A percentile compares a stretch with the other conserved stretches of the same genome.
These are phyloP conservation scores for Drosophila neonasuta DNA, from an alignment of 2,888 invertebrate species.

Conservation along the genomic window DNA sequence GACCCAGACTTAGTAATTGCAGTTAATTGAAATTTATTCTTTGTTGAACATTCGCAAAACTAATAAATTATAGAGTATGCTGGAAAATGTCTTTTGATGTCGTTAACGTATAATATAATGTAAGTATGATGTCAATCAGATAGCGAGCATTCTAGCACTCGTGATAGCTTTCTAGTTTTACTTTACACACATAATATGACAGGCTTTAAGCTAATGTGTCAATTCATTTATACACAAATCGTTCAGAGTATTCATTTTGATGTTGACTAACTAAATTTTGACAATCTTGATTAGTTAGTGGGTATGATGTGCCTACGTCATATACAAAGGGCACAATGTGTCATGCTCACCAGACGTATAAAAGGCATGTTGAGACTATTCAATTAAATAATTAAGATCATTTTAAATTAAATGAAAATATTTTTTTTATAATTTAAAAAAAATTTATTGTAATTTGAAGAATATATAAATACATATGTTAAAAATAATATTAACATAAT, in stretches of 20 bases:
- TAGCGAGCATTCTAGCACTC: too few species aligned
- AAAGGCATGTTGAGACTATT: too few species aligned
- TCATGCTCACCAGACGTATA: not conserved
- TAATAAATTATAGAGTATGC: not conserved
- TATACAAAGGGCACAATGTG: not conserved
- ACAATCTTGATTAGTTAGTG: not conserved
- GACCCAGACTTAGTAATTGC: not conserved
- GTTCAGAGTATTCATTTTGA: not conserved
- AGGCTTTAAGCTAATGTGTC: too few species aligned
- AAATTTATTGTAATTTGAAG: too few species aligned
- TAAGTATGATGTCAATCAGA: too few species aligned
- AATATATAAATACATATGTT: too few species aligned
- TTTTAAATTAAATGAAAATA: too few species aligned
- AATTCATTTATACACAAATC: not conserved
- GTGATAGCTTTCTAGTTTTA: too few species aligned
- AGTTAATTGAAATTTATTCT: slow-evolving; percentile 1
- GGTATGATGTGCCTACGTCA: not conserved
- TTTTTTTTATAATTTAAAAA: too few species aligned
- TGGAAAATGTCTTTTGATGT: not conserved
- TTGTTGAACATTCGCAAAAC: not conserved
- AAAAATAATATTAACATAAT: too few species aligned
- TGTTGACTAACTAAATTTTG: not conserved
- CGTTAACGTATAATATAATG: too few species aligned
- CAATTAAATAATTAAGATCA: not conserved
- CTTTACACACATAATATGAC: too few species aligned